These are phyloP conservation scores for Pachyrhynchus sulphureomaculatus DNA, from an alignment of 1,140 invertebrate genomes.

Conservation along the genomic window DNA sequence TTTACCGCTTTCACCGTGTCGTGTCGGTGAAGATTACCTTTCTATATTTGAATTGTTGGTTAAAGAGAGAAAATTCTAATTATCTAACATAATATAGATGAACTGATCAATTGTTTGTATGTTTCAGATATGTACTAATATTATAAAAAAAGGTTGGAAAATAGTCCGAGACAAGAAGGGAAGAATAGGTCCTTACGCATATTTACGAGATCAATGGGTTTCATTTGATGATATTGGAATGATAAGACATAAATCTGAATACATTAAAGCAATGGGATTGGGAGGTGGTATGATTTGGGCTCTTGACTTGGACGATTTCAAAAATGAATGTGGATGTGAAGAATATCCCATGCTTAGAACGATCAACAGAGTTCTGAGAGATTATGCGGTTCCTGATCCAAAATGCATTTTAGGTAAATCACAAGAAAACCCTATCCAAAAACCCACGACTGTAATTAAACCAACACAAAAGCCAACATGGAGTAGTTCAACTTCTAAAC, in stretches of 20 bases:
- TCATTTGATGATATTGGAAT: slow-evolving; percentile 79
- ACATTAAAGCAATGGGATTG: slow-evolving; percentile 71
- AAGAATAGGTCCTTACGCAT: slow-evolving; percentile 76
- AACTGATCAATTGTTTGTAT: too few species aligned
- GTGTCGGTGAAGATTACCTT: too few species aligned
- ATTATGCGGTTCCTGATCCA: slow-evolving; percentile 56
- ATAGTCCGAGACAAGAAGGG: slow-evolving; percentile 66
- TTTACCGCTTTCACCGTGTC: too few species aligned
- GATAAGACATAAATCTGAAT: slow-evolving; percentile 71
- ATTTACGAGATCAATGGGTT: slow-evolving; percentile 77
- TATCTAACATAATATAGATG: too few species aligned
- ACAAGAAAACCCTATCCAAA: slow-evolving; percentile 6
- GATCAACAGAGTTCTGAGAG: slow-evolving; percentile 71
- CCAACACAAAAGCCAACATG: neutral
- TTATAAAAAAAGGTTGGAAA: slow-evolving; percentile 66
- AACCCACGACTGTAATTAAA: slow-evolving; percentile 11
- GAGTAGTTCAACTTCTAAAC: neutral
- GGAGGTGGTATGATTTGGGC: slow-evolving; percentile 90
- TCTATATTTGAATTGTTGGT: too few species aligned
- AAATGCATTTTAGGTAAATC: slow-evolving; percentile 43
- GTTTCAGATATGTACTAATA: slow-evolving; percentile 66
- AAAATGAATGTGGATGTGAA: slow-evolving; percentile 75
- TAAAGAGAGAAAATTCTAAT: too few species aligned
- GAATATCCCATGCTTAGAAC: slow-evolving; percentile 76
- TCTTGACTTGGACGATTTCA: slow-evolving; percentile 72